These are phyloP conservation scores for Morus bassanus DNA, from an alignment of 2,797 vertebrate genomes.

Conservation along the genomic window DNA sequence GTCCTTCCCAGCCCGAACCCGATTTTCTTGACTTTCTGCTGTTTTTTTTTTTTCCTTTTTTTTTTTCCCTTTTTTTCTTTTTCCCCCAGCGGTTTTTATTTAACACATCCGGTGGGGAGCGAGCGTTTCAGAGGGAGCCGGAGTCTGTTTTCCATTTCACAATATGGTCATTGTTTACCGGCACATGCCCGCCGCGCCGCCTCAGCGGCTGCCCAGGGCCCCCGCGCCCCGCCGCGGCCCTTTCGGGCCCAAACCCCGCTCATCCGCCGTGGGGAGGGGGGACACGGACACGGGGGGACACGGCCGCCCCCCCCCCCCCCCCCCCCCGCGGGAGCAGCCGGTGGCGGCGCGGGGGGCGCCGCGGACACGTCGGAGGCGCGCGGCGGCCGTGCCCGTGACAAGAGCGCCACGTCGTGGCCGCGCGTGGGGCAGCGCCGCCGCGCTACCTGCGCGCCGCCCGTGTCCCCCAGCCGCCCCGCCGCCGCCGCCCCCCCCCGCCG, in stretches of 20 bases:
- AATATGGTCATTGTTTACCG: conserved; percentile 61
- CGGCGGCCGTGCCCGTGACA: conserved; percentile 57
- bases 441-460: background rate
- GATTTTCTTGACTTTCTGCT: conserved; percentile 25
- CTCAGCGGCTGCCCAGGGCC: background rate
- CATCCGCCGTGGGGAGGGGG: too few species aligned
- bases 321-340: too few species aligned
- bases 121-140: background rate
- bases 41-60: background rate
- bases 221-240: background rate
- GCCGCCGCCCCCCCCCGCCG: background rate
- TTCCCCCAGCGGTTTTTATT: conserved; percentile 41
- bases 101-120: conserved; percentile 39
- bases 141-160: conserved; percentile 50
- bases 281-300: too few species aligned
- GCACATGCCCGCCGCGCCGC: conserved; percentile 17
- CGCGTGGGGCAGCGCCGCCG: background rate
- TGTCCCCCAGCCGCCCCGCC: background rate
- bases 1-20: background rate
- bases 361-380: background rate
- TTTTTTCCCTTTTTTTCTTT: background rate
- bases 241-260: background rate
- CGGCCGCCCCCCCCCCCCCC: too few species aligned
- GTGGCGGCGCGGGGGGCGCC: background rate
- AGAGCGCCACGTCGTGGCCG: conserved; percentile 72